Evolutionary conservation across 2,113 vertebrate species (phyloP), one percentile per base, ranked within the genome.

Genomic region (Chaetorhynchus papuensis): DNA sequence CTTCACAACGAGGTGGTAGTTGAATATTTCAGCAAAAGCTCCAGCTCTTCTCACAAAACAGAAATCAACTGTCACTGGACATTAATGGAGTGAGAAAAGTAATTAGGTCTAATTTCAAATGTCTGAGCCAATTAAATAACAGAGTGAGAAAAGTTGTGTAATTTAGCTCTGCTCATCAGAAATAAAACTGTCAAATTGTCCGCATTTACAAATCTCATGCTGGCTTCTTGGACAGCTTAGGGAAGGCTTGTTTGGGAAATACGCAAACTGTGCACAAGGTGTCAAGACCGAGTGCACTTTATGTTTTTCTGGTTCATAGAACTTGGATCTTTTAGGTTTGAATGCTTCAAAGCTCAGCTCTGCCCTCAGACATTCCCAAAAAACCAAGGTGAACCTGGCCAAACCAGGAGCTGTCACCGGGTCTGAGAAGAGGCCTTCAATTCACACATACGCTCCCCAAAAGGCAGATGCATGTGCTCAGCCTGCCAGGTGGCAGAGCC

Each of bases 81-180:
- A 89, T 92, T 94, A 94, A 76, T 61, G 56, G 41, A 78, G 53
- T 56, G 76, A 92, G 94, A 84, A 88, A 86, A 94, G 86, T 89
- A 90, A 95, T 96, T 96, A 96, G 83, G 83, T 90, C 89, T 94
- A 91, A 96, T 94, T 97, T 95, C 87, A 96, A 77, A 69, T 66
- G 82, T 78, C 65, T 79, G 64, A 63, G 49, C n/a, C 65, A 94
- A 92, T 94, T 95, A 82, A 91, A 47, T 45, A 71, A 33, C 13
- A 82, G 72, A 54, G 83, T 52, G 65, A 94, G 86, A 82, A 89
- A 83, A 87, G 60, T 64, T 87, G 72, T 54, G 57, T 65, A 53
- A 70, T 90, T 94, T 64, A 89, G 60, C 54, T 84, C 72, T 71
- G 24, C 65, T 94, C 83, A 71, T 89, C 87, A 89, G 60, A 91